Evolutionary conservation across 2,888 invertebrate genomes (phyloP), one percentile per base, ranked within the genome.

Genomic region (Leptinotarsa tumamoca): DNA sequence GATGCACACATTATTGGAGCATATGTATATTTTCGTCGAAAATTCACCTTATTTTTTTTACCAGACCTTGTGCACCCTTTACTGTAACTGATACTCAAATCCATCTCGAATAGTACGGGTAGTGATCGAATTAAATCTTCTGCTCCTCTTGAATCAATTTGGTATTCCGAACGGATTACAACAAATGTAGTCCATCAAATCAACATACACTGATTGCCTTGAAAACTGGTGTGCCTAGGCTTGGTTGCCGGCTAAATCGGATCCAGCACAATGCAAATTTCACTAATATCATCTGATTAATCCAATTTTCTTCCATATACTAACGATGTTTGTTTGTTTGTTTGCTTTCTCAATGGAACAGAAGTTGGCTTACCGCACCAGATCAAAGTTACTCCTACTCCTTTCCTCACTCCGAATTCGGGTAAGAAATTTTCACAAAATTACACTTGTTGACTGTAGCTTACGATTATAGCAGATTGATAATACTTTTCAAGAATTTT

Each of bases 301-400:
- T 70, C 51, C 27, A n/a, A 50, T 67, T 71, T 71, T 67, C 68
- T 27, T 67, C 71, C 43, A 70, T 21, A 70, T 51, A 70, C 72
- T 76, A 76, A 76, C 70, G 67, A 72, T 70, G 67, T 33, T 33
- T 33, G 33, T 73, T 66, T 73, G 63, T 74, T 67, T 80, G 84
- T 84, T 81, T 83, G 82, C 84, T 76, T 75, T 70, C 78, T 18
- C 76, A 52, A 82, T 83, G 83, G 87, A 84, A 86, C 88, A 89
- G 89, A 89, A 85, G 87, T 90, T 87, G 90, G 90, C 89, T 89
- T 91, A 87, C 91, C 91, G 88, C 90, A 90, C 89, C 91, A 90
- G 90, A 91, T 88, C 89, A 91, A 87, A 90, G 90, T 88, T 89
- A 91, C 92, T 86, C 90, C 93, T 86, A 92, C 93, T 86, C 92